Conservation (phyloP, 1,140 invertebrate genomes). For the Conus betulinus region DNA sequence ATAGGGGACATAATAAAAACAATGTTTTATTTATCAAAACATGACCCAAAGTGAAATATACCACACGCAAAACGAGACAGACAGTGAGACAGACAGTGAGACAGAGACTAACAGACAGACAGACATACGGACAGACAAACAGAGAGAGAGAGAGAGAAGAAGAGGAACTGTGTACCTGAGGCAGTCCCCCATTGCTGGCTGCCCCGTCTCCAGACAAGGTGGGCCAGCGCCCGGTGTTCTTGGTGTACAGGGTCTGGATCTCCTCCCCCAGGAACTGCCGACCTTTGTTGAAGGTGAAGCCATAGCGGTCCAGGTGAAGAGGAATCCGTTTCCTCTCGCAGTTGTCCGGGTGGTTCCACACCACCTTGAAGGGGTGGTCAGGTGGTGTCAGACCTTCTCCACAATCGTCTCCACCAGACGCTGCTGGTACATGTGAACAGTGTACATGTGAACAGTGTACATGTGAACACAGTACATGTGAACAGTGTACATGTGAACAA, state of each 20-base stretch:
- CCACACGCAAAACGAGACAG: no score
- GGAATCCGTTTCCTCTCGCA: neutral
- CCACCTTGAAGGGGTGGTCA: neutral
- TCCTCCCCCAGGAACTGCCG: neutral
- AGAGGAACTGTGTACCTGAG: neutral
- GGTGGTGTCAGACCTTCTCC: neutral
- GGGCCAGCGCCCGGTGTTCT: neutral
- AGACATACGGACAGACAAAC: no score
- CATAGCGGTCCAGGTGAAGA: neutral
- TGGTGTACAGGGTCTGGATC: neutral
- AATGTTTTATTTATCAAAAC: no score
- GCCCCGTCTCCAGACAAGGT: neutral
- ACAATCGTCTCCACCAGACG: neutral
- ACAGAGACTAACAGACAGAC: no score
- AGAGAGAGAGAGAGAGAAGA: no score
- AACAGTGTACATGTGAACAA: no score
- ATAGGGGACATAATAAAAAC: no score
- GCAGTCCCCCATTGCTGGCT: neutral
- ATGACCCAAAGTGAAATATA: no score
- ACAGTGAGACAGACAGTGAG: no score
- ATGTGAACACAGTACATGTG: no score
- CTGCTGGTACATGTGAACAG: neutral
- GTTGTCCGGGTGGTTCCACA: constrained; percentile 26
- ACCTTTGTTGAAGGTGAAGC: neutral
- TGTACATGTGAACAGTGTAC: no score